Conservation (phyloP, 2,797 vertebrate genomes). For the Malacoctenus gilli region DNA sequence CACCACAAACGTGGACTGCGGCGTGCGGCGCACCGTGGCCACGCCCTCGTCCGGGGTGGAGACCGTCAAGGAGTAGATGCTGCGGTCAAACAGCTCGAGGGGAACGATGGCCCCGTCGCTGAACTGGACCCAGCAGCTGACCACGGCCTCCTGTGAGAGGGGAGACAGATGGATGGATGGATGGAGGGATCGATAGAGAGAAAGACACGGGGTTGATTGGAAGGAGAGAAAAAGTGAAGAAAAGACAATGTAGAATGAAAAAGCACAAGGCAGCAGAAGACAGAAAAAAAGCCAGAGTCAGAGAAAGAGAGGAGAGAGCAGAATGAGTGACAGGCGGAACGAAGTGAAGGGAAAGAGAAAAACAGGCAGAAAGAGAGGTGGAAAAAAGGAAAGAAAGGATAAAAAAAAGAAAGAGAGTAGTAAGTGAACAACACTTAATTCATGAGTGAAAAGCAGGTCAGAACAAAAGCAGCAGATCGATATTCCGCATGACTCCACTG, state of each 20-base stretch:
- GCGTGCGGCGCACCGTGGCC: conserved; percentile 85
- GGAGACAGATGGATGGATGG: not conserved
- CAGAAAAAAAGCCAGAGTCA: no score
- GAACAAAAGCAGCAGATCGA: conserved; percentile 30
- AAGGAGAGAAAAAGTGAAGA: no score
- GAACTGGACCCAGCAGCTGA: conserved; percentile 94
- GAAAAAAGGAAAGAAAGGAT: not conserved
- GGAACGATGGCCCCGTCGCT: conserved; percentile 88
- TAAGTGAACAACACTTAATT: conserved; percentile 5
- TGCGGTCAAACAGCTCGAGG: conserved; percentile 87
- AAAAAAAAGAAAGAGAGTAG: not conserved
- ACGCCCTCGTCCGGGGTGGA: conserved; percentile 87
- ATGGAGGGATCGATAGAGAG: not conserved
- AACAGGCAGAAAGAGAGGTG: no score
- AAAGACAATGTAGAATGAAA: no score
- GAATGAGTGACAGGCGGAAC: no score
- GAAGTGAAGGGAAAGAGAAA: no score
- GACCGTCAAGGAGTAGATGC: conserved; percentile 86
- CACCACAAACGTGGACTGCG: conserved; percentile 82
- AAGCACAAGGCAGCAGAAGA: no score
- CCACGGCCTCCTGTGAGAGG: conserved; percentile 86
- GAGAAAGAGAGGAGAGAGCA: no score
- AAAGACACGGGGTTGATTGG: not conserved
- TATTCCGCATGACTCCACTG: conserved; percentile 6
- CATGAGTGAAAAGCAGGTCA: conserved; percentile 29